These are phyloP conservation scores for Anguilla marmorata DNA, from an alignment of 2,797 vertebrate species.

Conservation along the genomic window DNA sequence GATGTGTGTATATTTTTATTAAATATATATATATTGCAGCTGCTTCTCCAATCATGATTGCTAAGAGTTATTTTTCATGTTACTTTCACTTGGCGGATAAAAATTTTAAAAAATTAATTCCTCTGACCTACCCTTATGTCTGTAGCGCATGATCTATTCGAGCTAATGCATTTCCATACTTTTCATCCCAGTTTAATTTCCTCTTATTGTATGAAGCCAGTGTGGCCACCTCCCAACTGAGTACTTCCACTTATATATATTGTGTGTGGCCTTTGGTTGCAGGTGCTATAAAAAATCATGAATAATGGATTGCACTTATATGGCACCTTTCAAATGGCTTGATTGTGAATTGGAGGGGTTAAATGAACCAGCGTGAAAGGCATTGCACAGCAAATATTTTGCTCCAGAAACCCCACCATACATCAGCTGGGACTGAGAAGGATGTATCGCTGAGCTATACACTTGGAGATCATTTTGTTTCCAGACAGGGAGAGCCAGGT, in stretches of 20 bases:
- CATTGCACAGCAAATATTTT: neutral
- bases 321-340: neutral
- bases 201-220: neutral
- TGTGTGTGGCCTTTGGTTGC: neutral
- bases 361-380: neutral
- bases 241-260: neutral
- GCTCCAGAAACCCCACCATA: neutral
- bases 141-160: neutral
- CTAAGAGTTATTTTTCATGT: neutral
- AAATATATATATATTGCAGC: neutral
- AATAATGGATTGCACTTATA: neutral
- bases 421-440: neutral
- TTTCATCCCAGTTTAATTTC: neutral
- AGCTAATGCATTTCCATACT: neutral
- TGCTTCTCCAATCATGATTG: neutral
- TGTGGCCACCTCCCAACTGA: neutral
- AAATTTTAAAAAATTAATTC: neutral
- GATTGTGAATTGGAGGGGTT: neutral
- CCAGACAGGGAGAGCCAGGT: neutral
- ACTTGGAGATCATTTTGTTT: neutral
- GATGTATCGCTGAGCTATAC: neutral
- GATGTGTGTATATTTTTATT: neutral
- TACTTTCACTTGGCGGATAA: neutral
- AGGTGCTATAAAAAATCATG: neutral
- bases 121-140: neutral